A percentile compares a stretch with the other conserved stretches of the same genome.
phyloP scores from a whole-genome alignment of 2,888 invertebrate genomes.

The Drosophila demipolita region DNA sequence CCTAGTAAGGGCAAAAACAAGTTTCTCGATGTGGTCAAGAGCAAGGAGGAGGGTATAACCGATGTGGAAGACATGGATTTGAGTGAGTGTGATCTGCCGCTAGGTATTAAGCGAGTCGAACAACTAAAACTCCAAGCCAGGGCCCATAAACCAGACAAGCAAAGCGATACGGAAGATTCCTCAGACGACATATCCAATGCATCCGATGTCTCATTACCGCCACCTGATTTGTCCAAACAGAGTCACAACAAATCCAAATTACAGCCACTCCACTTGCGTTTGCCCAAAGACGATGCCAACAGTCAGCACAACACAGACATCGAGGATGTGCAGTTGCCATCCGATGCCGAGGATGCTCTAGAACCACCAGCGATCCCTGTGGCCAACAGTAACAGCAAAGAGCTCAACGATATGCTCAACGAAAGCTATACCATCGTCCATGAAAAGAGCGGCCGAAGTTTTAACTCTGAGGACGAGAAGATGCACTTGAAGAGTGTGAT shows the following conservation, averaged over 20 bases:
- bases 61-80: slow-evolving; percentile 85
- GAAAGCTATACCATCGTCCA: slow-evolving; percentile 85
- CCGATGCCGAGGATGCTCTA: slow-evolving; percentile 85
- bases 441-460: slow-evolving; percentile 84
- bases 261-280: slow-evolving; percentile 49
- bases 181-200: slow-evolving; percentile 82
- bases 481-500: slow-evolving; percentile 86
- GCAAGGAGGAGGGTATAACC: slow-evolving; percentile 72
- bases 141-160: slow-evolving; percentile 29
- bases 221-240: slow-evolving; percentile 36
- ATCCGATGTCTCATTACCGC: slow-evolving; percentile 56
- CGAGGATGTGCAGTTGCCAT: slow-evolving; percentile 85
- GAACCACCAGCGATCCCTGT: slow-evolving; percentile 62
- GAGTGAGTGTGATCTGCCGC: slow-evolving; percentile 79
- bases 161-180: slow-evolving; percentile 85
- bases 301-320: slow-evolving; percentile 84
- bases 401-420: slow-evolving; percentile 85
- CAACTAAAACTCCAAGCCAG: slow-evolving; percentile 59
- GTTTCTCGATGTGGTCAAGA: slow-evolving; percentile 67
- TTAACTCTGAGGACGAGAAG: slow-evolving; percentile 85
- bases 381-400: slow-evolving; percentile 66
- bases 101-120: slow-evolving; percentile 49
- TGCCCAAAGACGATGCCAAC: slow-evolving; percentile 52
- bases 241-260: slow-evolving; percentile 43
- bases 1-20: slow-evolving; percentile 80